Percentiles rank a stretch among this genome's conserved stretches.
These are phyloP conservation scores for Scrobipalpa atriplicella DNA, from an alignment of 2,888 invertebrate species.

Conservation along the genomic window DNA sequence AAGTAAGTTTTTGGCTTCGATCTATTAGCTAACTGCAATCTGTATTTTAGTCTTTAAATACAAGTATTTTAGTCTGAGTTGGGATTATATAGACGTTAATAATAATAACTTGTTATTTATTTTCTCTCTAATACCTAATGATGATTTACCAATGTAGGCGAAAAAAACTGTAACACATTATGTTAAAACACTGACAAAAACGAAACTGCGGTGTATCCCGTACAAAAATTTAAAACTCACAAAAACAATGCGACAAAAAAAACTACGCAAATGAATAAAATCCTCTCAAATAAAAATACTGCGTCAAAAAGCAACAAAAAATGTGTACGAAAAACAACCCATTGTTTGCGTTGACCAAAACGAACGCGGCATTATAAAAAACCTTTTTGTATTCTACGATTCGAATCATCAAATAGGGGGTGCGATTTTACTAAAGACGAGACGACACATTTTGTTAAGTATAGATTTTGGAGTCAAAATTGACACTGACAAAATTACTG, in stretches of 20 bases:
- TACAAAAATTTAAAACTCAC: background rate
- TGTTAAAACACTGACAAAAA: constrained; percentile 8
- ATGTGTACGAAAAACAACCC: constrained; percentile 34
- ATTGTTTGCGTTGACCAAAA: constrained; percentile 38
- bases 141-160: too few species aligned
- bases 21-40: too few species aligned
- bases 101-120: too few species aligned
- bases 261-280: constrained; percentile 23
- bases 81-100: background rate
- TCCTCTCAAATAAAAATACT: constrained; percentile 32
- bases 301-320: constrained; percentile 31
- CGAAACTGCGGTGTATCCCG: background rate
- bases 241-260: constrained; percentile 31
- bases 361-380: constrained; percentile 34
- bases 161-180: background rate
- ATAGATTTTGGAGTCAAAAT: too few species aligned
- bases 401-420: constrained; percentile 50
- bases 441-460: background rate
- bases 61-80: too few species aligned
- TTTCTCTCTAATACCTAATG: background rate
- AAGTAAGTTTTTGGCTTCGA: too few species aligned
- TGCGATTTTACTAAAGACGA: background rate
- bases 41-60: too few species aligned
- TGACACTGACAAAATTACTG: too few species aligned
- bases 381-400: constrained; percentile 41